Base-by-base conservation (phyloP, 2,797 vertebrate species). In the Sebastes hopkinsi region DNA sequence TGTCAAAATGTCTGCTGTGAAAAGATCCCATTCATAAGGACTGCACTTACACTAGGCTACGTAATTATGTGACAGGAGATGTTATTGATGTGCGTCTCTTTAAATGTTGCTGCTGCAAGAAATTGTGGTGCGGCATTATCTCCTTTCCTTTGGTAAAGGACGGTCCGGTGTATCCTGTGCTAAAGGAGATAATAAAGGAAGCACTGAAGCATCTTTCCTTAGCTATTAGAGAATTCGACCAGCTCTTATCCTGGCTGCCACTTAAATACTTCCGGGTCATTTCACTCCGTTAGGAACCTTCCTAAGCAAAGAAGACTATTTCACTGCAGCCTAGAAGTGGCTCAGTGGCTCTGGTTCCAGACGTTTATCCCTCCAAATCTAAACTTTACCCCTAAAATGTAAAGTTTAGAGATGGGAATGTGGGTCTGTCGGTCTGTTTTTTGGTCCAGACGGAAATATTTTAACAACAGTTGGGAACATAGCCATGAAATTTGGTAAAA, bases 151-250 rank as follows among this genome's bases (percentile, higher is more conserved):
- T 18, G 0, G 38, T 42, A 16, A 42, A 42, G 38, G 38, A 42
- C 0, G 6, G 3, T 3, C 42, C 14, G 7, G 6, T 42, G 13
- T 46, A 7, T 18, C 42, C 42, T 46, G 0, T 46, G 42, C 42
- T 46, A 46, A 46, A 46, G 42, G 42, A 46, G 42, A 46, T 46
- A 46, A 46, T 46, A 46, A 46, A 29, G 58, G 58, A 60, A 30
- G 23, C 58, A 30, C 14, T 20, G 27, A 29, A 29, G 58, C 58
- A 60, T 9, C 27, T 30, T 60, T 11, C 16, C 58, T 30, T 50
- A 18, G 42, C 42, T 46, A 46, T 46, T 46, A 46, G 42, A 46
- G 42, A 46, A 50, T 20, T 50, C 16, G 16, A 8, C 42, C 42
- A 10, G 27, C 27, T 60, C 13, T 20, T 20, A 20, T 30, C 27